Evolutionary conservation across 2,797 vertebrate species (phyloP).

Genomic region (Rallus crepitans): DNA sequence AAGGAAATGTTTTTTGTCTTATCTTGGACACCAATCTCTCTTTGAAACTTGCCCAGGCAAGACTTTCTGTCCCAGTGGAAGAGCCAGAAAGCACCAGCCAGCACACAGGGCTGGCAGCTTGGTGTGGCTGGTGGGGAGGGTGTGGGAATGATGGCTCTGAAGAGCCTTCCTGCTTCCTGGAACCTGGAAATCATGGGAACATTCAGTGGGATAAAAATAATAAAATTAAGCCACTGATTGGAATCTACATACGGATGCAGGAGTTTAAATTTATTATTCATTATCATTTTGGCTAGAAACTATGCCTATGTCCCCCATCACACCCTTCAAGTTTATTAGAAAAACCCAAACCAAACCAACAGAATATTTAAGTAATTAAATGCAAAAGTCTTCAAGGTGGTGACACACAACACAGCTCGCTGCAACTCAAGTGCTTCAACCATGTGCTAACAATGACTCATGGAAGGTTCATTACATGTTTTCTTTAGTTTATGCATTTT

Average conservation of each 20-base stretch:
- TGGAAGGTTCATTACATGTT: neutral
- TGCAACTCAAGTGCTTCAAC: slow-evolving; percentile 21
- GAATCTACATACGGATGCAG: neutral
- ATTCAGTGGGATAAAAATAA: rapidly evolving
- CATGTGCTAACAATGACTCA: slow-evolving; percentile 28
- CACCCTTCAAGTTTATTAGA: neutral
- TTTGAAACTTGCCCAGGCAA: slow-evolving; percentile 42
- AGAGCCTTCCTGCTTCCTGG: neutral
- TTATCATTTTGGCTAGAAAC: neutral
- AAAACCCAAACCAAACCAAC: neutral
- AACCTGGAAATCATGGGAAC: neutral
- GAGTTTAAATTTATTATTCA: neutral
- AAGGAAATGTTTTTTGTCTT: slow-evolving; percentile 32
- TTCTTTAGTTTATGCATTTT: neutral
- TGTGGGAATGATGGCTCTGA: slow-evolving; percentile 32
- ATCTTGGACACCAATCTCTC: slow-evolving; percentile 23
- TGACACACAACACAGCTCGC: slow-evolving; percentile 17
- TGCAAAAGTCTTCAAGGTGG: neutral
- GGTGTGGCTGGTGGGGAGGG: neutral
- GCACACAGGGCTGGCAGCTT: neutral
- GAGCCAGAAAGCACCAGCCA: slow-evolving; percentile 31
- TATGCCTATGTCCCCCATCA: rapidly evolving
- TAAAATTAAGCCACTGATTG: neutral
- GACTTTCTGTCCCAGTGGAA: slow-evolving; percentile 35
- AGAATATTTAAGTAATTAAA: neutral